These are phyloP conservation scores for Hippocampus mohnikei DNA, from an alignment of 2,113 vertebrate species.

Conservation along the genomic window DNA sequence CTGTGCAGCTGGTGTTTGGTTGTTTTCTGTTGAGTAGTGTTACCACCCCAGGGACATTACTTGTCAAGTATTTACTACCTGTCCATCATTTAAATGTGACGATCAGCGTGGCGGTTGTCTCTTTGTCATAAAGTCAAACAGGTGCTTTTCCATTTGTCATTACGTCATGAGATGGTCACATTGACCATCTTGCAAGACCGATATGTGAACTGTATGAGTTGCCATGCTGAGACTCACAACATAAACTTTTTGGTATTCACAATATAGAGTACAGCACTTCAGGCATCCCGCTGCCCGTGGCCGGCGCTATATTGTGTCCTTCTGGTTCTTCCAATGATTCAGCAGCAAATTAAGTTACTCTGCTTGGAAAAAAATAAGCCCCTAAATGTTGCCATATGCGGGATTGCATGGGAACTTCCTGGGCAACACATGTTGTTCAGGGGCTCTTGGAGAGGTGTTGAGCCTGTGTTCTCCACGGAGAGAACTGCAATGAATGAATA, in stretches of 20 bases:
- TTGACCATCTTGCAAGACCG: conserved; percentile 16
- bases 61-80: neutral
- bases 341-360: conserved; percentile 76
- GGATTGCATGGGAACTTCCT: conserved; percentile 81
- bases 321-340: conserved; percentile 66
- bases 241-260: conserved; percentile 20
- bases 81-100: neutral
- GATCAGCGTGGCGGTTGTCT: neutral
- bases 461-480: conserved; percentile 56
- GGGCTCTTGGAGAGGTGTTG: conserved; percentile 74
- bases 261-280: conserved; percentile 36
- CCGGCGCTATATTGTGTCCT: conserved; percentile 61
- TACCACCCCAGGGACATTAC: neutral
- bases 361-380: conserved; percentile 74
- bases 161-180: neutral
- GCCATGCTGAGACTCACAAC: conserved; percentile 6
- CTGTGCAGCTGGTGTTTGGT: conserved; percentile 27
- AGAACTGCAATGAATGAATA: conserved; percentile 46
- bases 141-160: neutral
- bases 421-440: conserved; percentile 75
- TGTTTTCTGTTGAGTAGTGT: conserved; percentile 19
- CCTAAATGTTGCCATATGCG: conserved; percentile 82
- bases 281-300: conserved; percentile 52
- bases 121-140: conserved; percentile 1
- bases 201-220: conserved; percentile 8